A percentile compares a stretch with the other conserved stretches of the same genome.
phyloP scores from a whole-genome alignment of 2,113 vertebrate genomes.

The Xiphophorus hellerii region DNA sequence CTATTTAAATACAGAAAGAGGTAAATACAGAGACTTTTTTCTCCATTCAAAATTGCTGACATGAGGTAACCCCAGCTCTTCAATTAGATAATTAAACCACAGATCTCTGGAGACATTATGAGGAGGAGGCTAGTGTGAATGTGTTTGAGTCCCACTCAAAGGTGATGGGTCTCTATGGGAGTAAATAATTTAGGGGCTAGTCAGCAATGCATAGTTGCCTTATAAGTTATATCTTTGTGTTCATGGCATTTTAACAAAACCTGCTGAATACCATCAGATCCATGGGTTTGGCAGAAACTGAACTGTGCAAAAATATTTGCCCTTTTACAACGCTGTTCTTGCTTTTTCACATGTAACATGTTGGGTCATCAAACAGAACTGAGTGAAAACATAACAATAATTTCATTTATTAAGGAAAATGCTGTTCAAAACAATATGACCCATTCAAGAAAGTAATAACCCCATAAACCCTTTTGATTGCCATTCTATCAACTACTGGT shows the following conservation, averaged over 20 bases:
- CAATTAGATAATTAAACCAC: background rate
- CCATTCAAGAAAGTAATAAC: too few relatives aligned
- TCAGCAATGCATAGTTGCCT: conserved; percentile 16
- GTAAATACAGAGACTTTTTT: background rate
- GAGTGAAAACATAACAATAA: too few relatives aligned
- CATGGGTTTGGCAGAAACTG: background rate
- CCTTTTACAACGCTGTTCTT: background rate
- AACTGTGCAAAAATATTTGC: background rate
- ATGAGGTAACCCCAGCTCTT: background rate
- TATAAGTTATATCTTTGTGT: background rate
- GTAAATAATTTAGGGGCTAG: conserved; percentile 27
- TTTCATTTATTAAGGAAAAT: too few relatives aligned
- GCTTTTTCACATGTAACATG: background rate
- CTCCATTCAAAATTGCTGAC: background rate
- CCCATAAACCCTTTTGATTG: too few relatives aligned
- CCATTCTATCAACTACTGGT: too few relatives aligned
- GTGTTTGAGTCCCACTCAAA: background rate
- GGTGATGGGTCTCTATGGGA: background rate
- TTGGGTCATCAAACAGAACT: too few relatives aligned
- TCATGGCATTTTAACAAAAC: background rate
- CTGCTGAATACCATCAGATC: background rate
- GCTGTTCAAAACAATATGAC: too few relatives aligned
- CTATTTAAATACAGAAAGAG: background rate
- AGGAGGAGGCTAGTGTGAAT: background rate
- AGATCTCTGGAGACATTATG: conserved; percentile 3